Conservation (phyloP, 1,140 invertebrate species). For the Drosophila orosa region DNA sequence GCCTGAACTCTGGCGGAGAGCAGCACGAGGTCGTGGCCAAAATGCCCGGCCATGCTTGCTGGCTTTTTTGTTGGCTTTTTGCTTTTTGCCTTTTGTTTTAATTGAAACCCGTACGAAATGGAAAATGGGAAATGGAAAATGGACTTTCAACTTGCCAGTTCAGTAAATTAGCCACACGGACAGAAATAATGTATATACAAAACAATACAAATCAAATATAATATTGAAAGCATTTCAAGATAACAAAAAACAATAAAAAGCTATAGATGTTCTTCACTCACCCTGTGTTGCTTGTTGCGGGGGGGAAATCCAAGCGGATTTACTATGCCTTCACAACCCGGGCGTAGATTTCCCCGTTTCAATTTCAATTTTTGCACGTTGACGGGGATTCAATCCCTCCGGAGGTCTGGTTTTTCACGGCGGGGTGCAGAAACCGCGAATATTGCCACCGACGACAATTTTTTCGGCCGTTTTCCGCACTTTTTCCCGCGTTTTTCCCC, state of each 20-base stretch:
- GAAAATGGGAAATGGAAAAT: constrained; percentile 63
- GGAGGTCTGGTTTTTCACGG: too few relatives aligned
- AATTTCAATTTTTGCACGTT: too few relatives aligned
- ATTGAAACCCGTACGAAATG: constrained; percentile 78
- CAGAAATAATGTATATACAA: background rate
- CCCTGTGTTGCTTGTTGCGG: too few relatives aligned
- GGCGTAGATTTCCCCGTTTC: too few relatives aligned
- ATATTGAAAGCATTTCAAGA: background rate
- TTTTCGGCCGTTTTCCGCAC: too few relatives aligned
- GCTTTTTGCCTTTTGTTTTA: constrained; percentile 62
- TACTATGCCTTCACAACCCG: too few relatives aligned
- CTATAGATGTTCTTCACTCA: too few relatives aligned
- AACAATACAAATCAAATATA: background rate
- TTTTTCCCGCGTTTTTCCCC: too few relatives aligned
- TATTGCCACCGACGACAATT: too few relatives aligned
- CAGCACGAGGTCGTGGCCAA: constrained; percentile 65
- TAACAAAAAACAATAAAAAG: background rate
- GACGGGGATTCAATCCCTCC: too few relatives aligned
- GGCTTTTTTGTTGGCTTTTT: constrained; percentile 20
- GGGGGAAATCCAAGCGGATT: too few relatives aligned
- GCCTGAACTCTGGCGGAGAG: constrained; percentile 61
- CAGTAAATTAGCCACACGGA: constrained; percentile 61
- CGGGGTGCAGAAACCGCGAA: too few relatives aligned
- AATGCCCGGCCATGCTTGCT: constrained; percentile 51
- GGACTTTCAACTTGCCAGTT: constrained; percentile 60